Base-by-base conservation (phyloP, 2,113 vertebrate species). In the Stigmatopora argus region DNA sequence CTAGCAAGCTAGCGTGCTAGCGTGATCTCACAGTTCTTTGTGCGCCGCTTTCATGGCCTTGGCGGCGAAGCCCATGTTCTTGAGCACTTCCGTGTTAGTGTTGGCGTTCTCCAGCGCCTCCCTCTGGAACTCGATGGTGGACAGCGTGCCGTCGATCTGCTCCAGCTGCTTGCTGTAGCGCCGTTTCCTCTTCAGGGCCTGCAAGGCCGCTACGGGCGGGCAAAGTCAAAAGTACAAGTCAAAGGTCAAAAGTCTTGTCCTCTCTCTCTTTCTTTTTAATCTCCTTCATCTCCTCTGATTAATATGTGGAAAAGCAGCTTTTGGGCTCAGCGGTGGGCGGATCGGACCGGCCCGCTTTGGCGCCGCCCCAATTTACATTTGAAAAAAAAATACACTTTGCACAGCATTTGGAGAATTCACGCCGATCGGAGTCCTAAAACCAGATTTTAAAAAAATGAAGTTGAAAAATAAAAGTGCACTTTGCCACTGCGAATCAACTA, bases 1-100 rank as follows among this genome's bases (percentile, higher is more conserved):
- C 19, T 10, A 11, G 49, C 8, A 5, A 7, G 49, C 18, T 31
- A 11, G 49, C 8, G n/a, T 19, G 49, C 18, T 31, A 31, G 7
- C 2, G n/a, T 26, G 1, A 12, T 6, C 90, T 90, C 85, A 99
- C 96, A 99, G 96, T 90, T 97, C 93, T 76, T 96, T 91, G 1
- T 99, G 97, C 2, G 96, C 95, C 0, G 93, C 90, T 75, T 98
- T 95, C 94, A 99, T 95, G 0, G 97, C 97, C 85, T 96, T 93
- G 57, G 97, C 94, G 0, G 96, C 97, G 21, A 86, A 92, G 2
- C 95, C 93, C 96, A 99, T 98, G 71, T 96, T 98, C 91, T 98
- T 99, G 35, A 99, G 94, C 73, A 99, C 97, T 85, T 99, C 96
- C 0, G 95, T 98, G 91, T 98, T 99, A 19, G 96, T 97, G 86